Percentiles rank a stretch among this genome's conserved stretches.
These are phyloP conservation scores for Anthrax anthrax DNA, from an alignment of 2,888 invertebrate species.

Conservation along the genomic window DNA sequence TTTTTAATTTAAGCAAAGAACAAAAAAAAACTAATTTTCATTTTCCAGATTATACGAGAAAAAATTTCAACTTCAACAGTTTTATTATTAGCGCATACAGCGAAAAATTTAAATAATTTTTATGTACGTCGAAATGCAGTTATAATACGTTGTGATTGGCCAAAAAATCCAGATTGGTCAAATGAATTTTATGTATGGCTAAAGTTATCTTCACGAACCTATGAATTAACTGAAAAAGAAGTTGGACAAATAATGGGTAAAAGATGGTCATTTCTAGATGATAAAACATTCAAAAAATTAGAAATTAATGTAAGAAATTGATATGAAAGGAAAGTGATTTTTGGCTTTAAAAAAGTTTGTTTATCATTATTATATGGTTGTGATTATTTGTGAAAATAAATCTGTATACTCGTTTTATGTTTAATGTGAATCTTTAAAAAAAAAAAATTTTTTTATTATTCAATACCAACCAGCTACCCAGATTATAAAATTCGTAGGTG, in stretches of 20 bases:
- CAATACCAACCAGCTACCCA: too few species aligned
- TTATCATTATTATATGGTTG: too few species aligned
- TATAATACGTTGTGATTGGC: constrained; percentile 56
- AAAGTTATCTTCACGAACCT: constrained; percentile 43
- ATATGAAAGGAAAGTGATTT: neutral
- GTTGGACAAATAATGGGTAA: constrained; percentile 52
- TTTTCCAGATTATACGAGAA: constrained; percentile 51
- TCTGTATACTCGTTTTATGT: too few species aligned
- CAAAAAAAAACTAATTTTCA: neutral
- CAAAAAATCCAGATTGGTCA: constrained; percentile 49
- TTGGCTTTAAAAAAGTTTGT: too few species aligned
- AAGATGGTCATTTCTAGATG: constrained; percentile 51
- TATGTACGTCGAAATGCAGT: constrained; percentile 57
- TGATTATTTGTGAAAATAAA: too few species aligned
- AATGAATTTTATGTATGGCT: constrained; percentile 53
- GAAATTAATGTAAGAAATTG: constrained; percentile 24
- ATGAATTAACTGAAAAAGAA: constrained; percentile 49
- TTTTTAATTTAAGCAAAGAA: constrained; percentile 47
- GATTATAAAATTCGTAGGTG: too few species aligned
- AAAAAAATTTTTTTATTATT: too few species aligned
- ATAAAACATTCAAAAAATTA: constrained; percentile 45
- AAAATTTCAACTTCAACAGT: constrained; percentile 64
- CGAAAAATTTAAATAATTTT: constrained; percentile 45
- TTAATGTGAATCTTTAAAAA: too few species aligned
- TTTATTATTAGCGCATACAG: constrained; percentile 50